Evolutionary conservation across 1,140 invertebrate species (phyloP), one percentile per base, ranked within the genome.

Genomic region (Ostrea edulis): DNA sequence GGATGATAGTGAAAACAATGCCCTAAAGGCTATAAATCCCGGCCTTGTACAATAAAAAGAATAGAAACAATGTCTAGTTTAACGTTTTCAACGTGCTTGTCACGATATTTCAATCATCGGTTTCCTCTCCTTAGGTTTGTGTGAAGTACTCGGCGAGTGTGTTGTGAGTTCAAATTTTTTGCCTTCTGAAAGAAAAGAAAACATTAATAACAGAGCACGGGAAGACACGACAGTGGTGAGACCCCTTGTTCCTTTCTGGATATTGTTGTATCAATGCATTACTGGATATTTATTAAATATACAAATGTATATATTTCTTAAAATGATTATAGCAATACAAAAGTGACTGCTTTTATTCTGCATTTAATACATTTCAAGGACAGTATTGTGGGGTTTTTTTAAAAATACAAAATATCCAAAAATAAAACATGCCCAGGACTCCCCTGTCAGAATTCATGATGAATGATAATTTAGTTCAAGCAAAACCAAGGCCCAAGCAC

Each of bases 21-120:
- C 25, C 68, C 68, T 25, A 77, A 29, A 29, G 68, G 8, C 68
- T 77, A 77, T 77, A 29, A 77, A 77, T 77, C 9, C 25, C 17
- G 2, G 68, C 25, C 68, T 77, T 14, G 68, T 77, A 77, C 68
- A 11, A 77, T 29, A 77, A 77, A 77, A 35, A 35, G 9, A 35
- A 29, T 29, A 22, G 25, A 77, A 77, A 77, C 25, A 35, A 77
- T 29, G 58, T 62, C 58, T 62, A 35, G 25, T 14, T 35, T 77
- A 77, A 29, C 25, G 68, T 35, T 77, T 77, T 35, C 14, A 29
- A 29, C 11, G 68, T 77, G 68, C 29, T 29, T 77, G 68, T 77
- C 68, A 77, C 25, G 68, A 77, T 77, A 77, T 77, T 77, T 77
- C 68, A 35, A 77, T 77, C 68, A 14, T 77, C 1, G 68, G 25